phyloP scores from a whole-genome alignment of 2,113 vertebrate genomes.

The Lipotes vexillifer region DNA sequence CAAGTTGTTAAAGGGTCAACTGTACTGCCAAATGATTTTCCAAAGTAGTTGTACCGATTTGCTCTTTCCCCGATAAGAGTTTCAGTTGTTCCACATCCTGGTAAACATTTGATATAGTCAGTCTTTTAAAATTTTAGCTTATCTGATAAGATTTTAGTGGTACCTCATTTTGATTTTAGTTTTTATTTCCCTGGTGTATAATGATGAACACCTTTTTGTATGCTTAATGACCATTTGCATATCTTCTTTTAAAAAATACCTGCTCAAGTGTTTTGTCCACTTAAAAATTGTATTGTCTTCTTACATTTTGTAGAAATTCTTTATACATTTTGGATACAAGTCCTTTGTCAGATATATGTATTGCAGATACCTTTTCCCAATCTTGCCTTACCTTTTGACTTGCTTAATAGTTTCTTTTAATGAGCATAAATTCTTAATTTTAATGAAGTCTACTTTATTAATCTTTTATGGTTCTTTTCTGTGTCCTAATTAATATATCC shows the following conservation, averaged over 20 bases:
- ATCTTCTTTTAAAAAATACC: background rate
- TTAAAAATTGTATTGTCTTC: background rate
- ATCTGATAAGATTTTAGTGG: background rate
- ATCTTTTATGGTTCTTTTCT: background rate
- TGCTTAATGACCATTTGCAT: background rate
- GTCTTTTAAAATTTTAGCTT: background rate
- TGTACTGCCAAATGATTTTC: background rate
- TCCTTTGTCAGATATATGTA: background rate
- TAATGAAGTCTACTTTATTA: background rate
- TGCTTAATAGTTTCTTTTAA: background rate
- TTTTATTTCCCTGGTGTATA: background rate
- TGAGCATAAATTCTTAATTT: background rate
- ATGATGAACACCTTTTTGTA: background rate
- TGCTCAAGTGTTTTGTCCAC: background rate
- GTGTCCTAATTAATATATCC: background rate
- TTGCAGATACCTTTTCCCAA: background rate
- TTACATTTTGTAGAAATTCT: background rate
- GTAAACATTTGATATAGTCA: background rate
- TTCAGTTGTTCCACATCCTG: background rate
- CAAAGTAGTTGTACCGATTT: background rate
- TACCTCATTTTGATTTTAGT: background rate
- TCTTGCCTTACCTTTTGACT: background rate
- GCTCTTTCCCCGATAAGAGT: background rate
- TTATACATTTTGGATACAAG: background rate
- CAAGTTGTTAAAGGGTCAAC: background rate